Evolutionary conservation across 1,140 invertebrate species (phyloP).

Genomic region (Lasioglossum albipes): DNA sequence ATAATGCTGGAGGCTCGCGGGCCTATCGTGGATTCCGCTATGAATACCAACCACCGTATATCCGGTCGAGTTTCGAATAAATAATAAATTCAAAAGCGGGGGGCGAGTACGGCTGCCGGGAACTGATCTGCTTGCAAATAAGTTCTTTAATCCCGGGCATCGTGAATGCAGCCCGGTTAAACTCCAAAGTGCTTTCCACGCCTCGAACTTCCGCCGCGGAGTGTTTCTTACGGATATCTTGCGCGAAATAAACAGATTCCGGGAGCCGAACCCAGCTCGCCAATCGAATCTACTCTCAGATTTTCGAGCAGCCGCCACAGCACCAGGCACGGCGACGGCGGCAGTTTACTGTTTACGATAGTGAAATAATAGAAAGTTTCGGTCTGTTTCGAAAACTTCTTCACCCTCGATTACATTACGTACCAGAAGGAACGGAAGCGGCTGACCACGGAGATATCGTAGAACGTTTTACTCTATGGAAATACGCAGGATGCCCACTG

Average conservation of each 20-base stretch:
- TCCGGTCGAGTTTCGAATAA: slow-evolving; percentile 46
- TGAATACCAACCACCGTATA: slow-evolving; percentile 56
- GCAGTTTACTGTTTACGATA: neutral
- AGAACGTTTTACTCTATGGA: neutral
- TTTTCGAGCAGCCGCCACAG: neutral
- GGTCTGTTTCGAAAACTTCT: neutral
- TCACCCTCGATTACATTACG: neutral
- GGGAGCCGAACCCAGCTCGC: neutral
- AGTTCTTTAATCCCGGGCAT: slow-evolving; percentile 59
- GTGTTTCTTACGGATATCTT: slow-evolving; percentile 8
- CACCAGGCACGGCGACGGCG: neutral
- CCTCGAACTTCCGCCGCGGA: slow-evolving; percentile 28
- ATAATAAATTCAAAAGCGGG: slow-evolving; percentile 61
- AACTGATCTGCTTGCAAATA: slow-evolving; percentile 57
- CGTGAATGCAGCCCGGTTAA: slow-evolving; percentile 38
- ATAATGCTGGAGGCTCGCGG: slow-evolving; percentile 50
- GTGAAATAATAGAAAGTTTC: neutral
- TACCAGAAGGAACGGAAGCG: neutral
- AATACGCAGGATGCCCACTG: neutral
- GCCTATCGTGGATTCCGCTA: slow-evolving; percentile 51
- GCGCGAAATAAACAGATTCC: neutral
- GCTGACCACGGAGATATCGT: neutral
- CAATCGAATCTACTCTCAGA: neutral
- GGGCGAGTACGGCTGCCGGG: slow-evolving; percentile 9
- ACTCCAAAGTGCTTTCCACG: slow-evolving; percentile 52